These are phyloP conservation scores for Orientallactaga sibirica DNA, from an alignment of 2,797 vertebrate genomes.

Conservation along the genomic window DNA sequence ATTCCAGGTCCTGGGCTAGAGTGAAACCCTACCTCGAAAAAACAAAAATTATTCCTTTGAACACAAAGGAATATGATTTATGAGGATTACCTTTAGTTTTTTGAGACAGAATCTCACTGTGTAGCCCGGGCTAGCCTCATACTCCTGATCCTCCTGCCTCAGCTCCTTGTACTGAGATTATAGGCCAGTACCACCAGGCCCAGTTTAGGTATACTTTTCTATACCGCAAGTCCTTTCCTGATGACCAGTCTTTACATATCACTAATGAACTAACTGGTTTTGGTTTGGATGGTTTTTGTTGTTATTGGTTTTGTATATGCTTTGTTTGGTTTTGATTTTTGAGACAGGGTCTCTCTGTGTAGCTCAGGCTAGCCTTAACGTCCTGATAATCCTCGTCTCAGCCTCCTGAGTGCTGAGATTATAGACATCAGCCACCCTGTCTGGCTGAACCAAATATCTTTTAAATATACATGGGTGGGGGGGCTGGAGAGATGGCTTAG, in stretches of 20 bases:
- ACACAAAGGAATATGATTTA: background rate
- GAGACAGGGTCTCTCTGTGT: background rate
- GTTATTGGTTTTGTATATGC: background rate
- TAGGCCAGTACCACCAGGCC: background rate
- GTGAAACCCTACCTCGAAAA: too few species aligned
- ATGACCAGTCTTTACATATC: background rate
- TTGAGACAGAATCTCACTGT: background rate
- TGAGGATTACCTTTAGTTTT: background rate
- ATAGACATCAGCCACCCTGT: background rate
- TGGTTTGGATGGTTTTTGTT: background rate
- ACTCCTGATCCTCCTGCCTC: background rate
- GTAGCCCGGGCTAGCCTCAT: background rate
- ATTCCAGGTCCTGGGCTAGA: too few species aligned
- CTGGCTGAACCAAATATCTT: background rate
- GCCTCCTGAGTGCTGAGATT: background rate
- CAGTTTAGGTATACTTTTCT: background rate
- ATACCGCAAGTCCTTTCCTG: background rate
- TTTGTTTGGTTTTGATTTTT: too few species aligned
- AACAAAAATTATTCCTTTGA: too few species aligned
- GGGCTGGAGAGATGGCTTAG: too few species aligned
- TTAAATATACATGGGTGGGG: background rate
- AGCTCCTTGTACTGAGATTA: background rate
- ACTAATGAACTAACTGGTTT: background rate
- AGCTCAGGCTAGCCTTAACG: background rate
- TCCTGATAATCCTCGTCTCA: background rate